These are phyloP conservation scores for Nephila pilipes DNA, from an alignment of 1,140 invertebrate genomes.

Conservation along the genomic window DNA sequence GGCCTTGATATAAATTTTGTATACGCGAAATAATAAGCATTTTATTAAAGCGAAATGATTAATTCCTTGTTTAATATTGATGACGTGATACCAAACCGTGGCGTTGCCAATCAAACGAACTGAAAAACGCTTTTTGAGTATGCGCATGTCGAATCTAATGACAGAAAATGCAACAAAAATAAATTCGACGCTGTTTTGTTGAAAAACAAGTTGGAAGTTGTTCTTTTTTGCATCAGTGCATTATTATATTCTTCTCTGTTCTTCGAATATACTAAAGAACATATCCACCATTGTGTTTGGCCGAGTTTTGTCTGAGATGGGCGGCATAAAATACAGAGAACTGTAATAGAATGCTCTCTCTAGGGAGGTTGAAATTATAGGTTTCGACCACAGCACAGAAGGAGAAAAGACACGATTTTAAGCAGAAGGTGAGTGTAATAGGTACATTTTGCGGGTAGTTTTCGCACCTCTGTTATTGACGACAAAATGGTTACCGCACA, in stretches of 20 bases:
- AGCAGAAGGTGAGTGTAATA: constrained; percentile 7
- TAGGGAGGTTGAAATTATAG: constrained; percentile 62
- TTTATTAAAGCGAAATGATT: background rate
- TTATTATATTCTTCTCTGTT: constrained; percentile 50
- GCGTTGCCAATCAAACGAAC: background rate
- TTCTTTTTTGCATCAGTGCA: background rate
- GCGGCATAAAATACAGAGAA: constrained; percentile 58
- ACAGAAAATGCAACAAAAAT: background rate
- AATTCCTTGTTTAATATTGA: background rate
- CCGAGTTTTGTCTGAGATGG: background rate
- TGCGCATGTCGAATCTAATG: background rate
- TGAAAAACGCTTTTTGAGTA: background rate
- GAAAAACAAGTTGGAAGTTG: too few species aligned
- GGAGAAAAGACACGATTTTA: constrained; percentile 61
- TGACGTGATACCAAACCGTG: background rate
- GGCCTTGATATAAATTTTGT: background rate
- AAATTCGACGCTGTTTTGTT: constrained; percentile 32
- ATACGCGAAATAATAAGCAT: background rate
- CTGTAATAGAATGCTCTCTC: constrained; percentile 51
- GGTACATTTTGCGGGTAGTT: constrained; percentile 38
- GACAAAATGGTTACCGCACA: constrained; percentile 34
- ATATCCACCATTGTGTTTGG: constrained; percentile 51
- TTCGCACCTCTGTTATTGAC: constrained; percentile 40
- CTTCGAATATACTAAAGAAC: background rate
- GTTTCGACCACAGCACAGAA: constrained; percentile 59